Evolutionary conservation across 1,140 invertebrate species (phyloP).

Genomic region (Sweltsa coloradensis): DNA sequence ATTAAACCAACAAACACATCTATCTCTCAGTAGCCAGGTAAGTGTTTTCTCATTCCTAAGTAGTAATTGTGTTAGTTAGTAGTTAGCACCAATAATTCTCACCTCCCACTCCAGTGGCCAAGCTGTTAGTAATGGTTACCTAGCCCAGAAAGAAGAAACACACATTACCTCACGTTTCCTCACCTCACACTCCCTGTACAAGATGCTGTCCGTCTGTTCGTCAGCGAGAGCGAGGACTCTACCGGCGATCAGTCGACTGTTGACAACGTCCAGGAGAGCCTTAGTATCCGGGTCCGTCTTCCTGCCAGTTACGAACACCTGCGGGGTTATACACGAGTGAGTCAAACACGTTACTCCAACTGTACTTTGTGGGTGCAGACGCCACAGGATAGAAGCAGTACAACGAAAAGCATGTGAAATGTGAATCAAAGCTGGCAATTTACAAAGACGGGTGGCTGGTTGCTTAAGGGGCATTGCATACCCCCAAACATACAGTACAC

Average conservation of each 20-base stretch:
- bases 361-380: too few species aligned
- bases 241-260: constrained; percentile 51
- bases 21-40: too few species aligned
- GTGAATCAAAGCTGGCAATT: not conserved
- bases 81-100: too few species aligned
- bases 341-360: too few species aligned
- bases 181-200: constrained; percentile 13
- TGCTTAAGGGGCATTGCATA: not conserved
- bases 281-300: constrained; percentile 49
- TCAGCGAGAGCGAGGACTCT: constrained; percentile 55
- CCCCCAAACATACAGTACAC: not conserved
- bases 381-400: not conserved
- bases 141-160: too few species aligned
- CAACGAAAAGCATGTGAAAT: not conserved
- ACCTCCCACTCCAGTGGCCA: too few species aligned
- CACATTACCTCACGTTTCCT: too few species aligned
- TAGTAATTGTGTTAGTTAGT: too few species aligned
- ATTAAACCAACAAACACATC: too few species aligned
- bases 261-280: constrained; percentile 50
- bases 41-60: too few species aligned
- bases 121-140: too few species aligned
- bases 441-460: not conserved
- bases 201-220: constrained; percentile 30
- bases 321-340: constrained; percentile 15
- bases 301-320: constrained; percentile 55